phyloP scores from a whole-genome alignment of 2,888 invertebrate species.

The Ochropacha duplaris region DNA sequence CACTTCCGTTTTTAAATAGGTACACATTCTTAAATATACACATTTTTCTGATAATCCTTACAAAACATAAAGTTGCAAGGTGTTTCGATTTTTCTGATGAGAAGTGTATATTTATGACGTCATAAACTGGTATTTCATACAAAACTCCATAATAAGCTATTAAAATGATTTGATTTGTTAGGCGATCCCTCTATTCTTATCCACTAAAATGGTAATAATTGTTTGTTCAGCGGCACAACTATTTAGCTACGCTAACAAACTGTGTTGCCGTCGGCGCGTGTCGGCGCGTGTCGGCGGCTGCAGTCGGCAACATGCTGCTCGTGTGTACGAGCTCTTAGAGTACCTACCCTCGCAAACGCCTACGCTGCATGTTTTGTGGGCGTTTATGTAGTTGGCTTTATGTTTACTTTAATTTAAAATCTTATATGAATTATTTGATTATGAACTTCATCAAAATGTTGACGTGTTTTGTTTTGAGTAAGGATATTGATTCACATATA shows the following conservation, averaged over 20 bases:
- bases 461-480: too few species aligned
- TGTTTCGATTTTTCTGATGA: too few species aligned
- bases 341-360: not conserved
- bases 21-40: too few species aligned
- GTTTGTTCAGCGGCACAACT: not conserved
- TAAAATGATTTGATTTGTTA: not conserved
- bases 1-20: too few species aligned
- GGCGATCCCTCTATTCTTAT: not conserved
- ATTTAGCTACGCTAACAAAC: not conserved
- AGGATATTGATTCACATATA: too few species aligned
- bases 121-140: not conserved
- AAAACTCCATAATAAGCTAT: not conserved
- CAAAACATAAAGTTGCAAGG: too few species aligned
- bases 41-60: too few species aligned
- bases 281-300: too few species aligned
- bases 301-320: too few species aligned
- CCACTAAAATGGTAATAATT: not conserved
- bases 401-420: not conserved
- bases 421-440: not conserved
- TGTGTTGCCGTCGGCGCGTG: too few species aligned
- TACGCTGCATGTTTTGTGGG: not conserved
- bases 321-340: too few species aligned
- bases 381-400: not conserved
- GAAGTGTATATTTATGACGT: too few species aligned
- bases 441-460: not conserved